phyloP scores from a whole-genome alignment of 2,113 vertebrate genomes.

The Clarias macrocephalus region DNA sequence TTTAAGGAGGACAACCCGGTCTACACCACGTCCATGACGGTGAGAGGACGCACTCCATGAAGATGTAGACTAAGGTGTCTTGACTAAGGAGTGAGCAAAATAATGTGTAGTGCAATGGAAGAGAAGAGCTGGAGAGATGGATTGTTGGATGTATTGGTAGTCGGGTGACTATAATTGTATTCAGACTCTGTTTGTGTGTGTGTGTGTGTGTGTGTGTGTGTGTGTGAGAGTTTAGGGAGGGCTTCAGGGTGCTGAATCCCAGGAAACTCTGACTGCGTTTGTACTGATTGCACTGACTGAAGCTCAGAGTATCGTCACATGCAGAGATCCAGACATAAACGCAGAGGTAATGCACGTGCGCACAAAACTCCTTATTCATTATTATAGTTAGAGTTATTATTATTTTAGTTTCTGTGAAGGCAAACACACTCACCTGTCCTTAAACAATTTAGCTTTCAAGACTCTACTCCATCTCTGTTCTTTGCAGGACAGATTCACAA shows the following conservation, averaged over 20 bases:
- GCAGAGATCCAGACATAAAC: constrained; percentile 64
- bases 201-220: too few relatives aligned
- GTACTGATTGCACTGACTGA: constrained; percentile 80
- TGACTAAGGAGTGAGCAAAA: not conserved
- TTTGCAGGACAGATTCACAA: constrained; percentile 39
- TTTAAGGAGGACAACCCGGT: constrained; percentile 82
- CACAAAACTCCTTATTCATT: not conserved
- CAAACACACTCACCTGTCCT: not conserved
- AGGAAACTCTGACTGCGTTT: constrained; percentile 82
- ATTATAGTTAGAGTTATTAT: too few relatives aligned
- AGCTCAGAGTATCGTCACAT: constrained; percentile 62
- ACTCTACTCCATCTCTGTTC: not conserved
- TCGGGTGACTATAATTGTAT: not conserved
- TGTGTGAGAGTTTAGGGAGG: constrained; percentile 75
- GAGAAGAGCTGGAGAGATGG: not conserved
- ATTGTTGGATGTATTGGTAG: not conserved
- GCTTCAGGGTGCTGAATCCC: constrained; percentile 62
- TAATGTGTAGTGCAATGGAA: not conserved
- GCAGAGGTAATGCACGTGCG: constrained; percentile 38
- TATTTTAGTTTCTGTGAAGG: not conserved
- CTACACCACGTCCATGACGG: constrained; percentile 70
- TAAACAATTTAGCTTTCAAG: not conserved
- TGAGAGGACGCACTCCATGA: too few relatives aligned
- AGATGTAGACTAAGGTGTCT: too few relatives aligned
- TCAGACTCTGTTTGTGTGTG: too few relatives aligned